Evolutionary conservation across 2,797 vertebrate genomes (phyloP).

Genomic region (Pantherophis alleghaniensis): DNA sequence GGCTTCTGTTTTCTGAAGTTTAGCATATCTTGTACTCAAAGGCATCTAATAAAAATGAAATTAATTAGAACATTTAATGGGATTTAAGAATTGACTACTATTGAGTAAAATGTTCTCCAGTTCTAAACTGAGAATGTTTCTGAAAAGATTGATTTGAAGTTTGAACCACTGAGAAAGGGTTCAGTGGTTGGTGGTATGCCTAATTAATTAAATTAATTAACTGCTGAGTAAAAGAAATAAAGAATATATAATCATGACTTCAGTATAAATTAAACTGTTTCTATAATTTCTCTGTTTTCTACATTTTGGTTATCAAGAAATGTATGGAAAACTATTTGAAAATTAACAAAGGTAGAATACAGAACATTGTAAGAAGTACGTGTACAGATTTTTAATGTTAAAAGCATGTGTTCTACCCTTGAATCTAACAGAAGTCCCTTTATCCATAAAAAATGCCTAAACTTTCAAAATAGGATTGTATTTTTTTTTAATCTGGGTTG

Average conservation of each 20-base stretch:
- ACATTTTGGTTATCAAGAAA: background rate
- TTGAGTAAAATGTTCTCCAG: background rate
- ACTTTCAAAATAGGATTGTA: background rate
- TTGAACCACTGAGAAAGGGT: background rate
- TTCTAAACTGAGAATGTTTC: background rate
- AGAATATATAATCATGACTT: background rate
- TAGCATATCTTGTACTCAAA: background rate
- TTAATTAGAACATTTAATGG: background rate
- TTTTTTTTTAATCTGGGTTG: no score
- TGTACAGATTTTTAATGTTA: background rate
- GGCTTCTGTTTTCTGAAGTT: constrained; percentile 6
- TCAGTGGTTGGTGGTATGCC: background rate
- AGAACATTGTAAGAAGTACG: background rate
- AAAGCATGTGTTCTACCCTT: background rate
- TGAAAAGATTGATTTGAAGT: background rate
- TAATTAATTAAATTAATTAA: background rate
- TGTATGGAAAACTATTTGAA: background rate
- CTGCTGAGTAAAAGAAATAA: background rate
- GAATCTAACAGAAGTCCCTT: background rate
- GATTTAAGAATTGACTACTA: background rate
- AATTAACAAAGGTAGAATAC: background rate
- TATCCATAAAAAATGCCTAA: background rate
- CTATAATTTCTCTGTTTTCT: background rate
- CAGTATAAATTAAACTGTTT: background rate
- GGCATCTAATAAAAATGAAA: background rate